These are phyloP conservation scores for Paraescarpia echinospica DNA, from an alignment of 1,140 invertebrate species.

Conservation along the genomic window DNA sequence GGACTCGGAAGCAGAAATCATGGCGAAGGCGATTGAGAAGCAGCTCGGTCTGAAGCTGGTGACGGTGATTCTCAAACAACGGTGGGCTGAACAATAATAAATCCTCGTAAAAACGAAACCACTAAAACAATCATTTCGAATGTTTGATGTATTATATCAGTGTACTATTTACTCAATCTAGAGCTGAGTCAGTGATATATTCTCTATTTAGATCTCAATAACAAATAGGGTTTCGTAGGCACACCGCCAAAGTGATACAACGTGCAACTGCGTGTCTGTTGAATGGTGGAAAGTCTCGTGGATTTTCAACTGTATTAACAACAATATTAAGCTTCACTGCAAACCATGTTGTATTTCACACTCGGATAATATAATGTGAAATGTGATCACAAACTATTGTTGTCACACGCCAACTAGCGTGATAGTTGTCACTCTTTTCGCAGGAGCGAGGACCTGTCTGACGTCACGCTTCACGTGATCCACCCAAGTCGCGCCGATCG, in stretches of 20 bases:
- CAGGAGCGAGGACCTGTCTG: conserved; percentile 43
- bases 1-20: conserved; percentile 31
- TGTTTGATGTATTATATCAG: not conserved
- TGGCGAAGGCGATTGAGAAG: conserved; percentile 37
- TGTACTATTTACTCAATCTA: too few species aligned
- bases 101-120: too few species aligned
- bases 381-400: not conserved
- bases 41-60: conserved; percentile 39
- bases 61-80: conserved; percentile 47
- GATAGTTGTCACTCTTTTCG: not conserved
- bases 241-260: too few species aligned
- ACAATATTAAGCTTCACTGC: too few species aligned
- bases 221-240: too few species aligned
- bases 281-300: too few species aligned
- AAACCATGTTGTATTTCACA: too few species aligned
- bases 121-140: not conserved
- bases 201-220: too few species aligned
- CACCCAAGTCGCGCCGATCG: conserved; percentile 35
- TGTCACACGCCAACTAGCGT: not conserved
- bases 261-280: too few species aligned
- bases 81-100: conserved; percentile 30
- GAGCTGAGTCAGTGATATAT: too few species aligned
- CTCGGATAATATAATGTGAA: too few species aligned
- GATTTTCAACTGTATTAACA: too few species aligned
- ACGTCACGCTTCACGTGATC: conserved; percentile 38